Conservation (phyloP, 2,113 vertebrate species). For the Ia io region DNA sequence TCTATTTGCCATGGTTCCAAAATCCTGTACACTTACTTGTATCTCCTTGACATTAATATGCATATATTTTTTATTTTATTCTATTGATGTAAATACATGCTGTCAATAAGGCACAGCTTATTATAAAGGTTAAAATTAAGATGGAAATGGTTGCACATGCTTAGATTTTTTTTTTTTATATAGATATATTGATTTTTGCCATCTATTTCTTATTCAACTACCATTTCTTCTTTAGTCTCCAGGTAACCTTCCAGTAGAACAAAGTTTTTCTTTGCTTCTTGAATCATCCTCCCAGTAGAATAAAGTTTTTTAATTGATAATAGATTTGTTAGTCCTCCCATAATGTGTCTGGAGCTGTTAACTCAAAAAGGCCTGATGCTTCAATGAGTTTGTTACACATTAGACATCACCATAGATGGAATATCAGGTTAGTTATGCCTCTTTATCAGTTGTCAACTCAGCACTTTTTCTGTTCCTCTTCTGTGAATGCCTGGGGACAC, state of each 20-base stretch:
- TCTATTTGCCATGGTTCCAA: background rate
- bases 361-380: background rate
- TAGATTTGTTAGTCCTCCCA: background rate
- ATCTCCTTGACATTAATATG: constrained; percentile 7
- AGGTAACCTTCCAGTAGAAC: background rate
- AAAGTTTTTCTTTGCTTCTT: background rate
- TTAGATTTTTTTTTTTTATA: background rate
- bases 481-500: too few species aligned
- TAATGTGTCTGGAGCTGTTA: background rate
- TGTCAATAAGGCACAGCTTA: background rate
- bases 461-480: background rate
- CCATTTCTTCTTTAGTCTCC: background rate
- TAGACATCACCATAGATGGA: background rate
- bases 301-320: background rate
- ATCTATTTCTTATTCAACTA: background rate
- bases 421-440: background rate
- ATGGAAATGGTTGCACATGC: background rate
- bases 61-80: constrained; percentile 25
- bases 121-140: background rate
- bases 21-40: background rate
- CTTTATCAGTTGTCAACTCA: background rate
- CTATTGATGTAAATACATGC: background rate
- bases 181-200: background rate
- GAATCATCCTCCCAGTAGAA: background rate
- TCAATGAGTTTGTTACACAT: background rate